Conservation (phyloP, 2,113 vertebrate species). For the Polypterus senegalus region DNA sequence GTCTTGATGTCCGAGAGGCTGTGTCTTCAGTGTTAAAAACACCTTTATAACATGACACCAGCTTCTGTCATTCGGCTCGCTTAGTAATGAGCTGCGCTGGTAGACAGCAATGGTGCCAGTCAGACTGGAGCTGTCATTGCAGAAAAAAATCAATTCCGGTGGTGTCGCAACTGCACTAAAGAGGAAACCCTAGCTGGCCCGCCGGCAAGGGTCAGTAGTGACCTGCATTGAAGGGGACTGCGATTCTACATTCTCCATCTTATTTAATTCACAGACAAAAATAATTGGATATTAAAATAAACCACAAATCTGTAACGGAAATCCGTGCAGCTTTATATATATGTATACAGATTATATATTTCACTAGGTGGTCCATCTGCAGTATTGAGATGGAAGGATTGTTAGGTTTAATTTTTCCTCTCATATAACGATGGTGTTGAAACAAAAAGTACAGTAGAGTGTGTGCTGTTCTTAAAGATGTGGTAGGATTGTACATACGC, state of each 20-base stretch:
- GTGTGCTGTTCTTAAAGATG: slow-evolving; percentile 24
- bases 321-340: slow-evolving; percentile 34
- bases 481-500: slow-evolving; percentile 31
- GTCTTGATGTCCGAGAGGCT: slow-evolving; percentile 57
- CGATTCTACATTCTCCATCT: slow-evolving; percentile 32
- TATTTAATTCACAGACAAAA: slow-evolving; percentile 41
- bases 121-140: slow-evolving; percentile 86
- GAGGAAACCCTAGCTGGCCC: slow-evolving; percentile 62
- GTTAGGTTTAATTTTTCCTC: slow-evolving; percentile 20
- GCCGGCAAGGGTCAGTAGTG: slow-evolving; percentile 50
- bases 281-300: slow-evolving; percentile 43
- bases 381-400: slow-evolving; percentile 38
- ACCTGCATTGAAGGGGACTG: slow-evolving; percentile 43
- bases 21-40: slow-evolving; percentile 60
- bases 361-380: slow-evolving; percentile 36
- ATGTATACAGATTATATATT: slow-evolving; percentile 13
- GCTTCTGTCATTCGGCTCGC: slow-evolving; percentile 61
- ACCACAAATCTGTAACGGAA: slow-evolving; percentile 35
- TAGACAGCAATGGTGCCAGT: slow-evolving; percentile 71
- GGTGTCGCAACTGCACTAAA: slow-evolving; percentile 49
- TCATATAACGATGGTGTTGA: slow-evolving; percentile 30
- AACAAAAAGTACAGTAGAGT: slow-evolving; percentile 11
- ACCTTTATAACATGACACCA: slow-evolving; percentile 76
- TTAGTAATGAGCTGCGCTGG: slow-evolving; percentile 56
- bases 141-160: slow-evolving; percentile 83